Evolutionary conservation across 2,797 vertebrate genomes (phyloP).

Genomic region (Poecilia gillii): DNA sequence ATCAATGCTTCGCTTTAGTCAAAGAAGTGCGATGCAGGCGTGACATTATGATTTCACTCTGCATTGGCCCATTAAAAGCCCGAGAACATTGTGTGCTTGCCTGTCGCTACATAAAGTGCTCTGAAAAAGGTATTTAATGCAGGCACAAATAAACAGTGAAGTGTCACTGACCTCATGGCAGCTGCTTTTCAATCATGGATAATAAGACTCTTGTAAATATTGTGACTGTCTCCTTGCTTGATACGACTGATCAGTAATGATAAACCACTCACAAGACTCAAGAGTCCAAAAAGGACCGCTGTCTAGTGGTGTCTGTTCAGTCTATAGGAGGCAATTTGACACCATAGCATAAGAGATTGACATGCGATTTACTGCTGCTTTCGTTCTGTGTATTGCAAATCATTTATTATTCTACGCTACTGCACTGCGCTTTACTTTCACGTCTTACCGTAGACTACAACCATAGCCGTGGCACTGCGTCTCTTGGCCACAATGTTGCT

Average conservation of each 20-base stretch:
- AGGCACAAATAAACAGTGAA: constrained; percentile 35
- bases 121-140: constrained; percentile 29
- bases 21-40: constrained; percentile 15
- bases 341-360: constrained; percentile 12
- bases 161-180: constrained; percentile 61
- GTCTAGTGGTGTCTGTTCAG: constrained; percentile 33
- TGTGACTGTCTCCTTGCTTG: constrained; percentile 50
- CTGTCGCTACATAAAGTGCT: constrained; percentile 25
- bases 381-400: neutral
- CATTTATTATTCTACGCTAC: neutral
- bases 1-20: constrained; percentile 36
- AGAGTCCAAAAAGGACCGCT: constrained; percentile 30
- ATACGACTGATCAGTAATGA: constrained; percentile 43
- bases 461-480: constrained; percentile 90
- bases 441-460: constrained; percentile 92
- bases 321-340: constrained; percentile 40
- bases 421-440: neutral
- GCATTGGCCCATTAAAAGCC: constrained; percentile 18
- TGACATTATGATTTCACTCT: constrained; percentile 52
- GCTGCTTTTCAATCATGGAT: constrained; percentile 61
- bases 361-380: constrained; percentile 1
- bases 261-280: constrained; percentile 68
- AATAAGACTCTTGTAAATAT: constrained; percentile 69
- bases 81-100: constrained; percentile 23
- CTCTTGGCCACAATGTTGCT: constrained; percentile 97